Conservation (phyloP, 1,140 invertebrate genomes). For the Drosophila pandora region DNA sequence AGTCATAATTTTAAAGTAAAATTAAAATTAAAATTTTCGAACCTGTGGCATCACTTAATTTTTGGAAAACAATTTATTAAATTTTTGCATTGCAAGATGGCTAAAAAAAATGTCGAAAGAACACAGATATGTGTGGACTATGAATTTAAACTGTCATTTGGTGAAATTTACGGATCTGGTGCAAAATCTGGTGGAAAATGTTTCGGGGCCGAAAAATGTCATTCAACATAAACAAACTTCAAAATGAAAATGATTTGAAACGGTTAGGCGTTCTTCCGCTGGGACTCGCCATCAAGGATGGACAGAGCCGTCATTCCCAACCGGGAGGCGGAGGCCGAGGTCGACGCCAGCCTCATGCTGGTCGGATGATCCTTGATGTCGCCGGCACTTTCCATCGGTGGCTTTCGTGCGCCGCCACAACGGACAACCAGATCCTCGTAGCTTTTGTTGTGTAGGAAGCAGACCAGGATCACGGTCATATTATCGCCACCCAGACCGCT, state of each 20-base stretch:
- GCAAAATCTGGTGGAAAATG: too few relatives aligned
- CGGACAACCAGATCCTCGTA: slow-evolving; percentile 87
- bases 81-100: background rate
- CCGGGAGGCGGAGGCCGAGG: background rate
- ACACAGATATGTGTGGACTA: background rate
- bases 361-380: slow-evolving; percentile 20
- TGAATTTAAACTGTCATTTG: slow-evolving; percentile 9
- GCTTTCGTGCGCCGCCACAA: slow-evolving; percentile 56
- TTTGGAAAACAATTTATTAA: slow-evolving; percentile 2
- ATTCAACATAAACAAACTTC: background rate
- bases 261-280: background rate
- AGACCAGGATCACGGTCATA: slow-evolving; percentile 96
- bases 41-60: too few relatives aligned
- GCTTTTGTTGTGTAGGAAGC: slow-evolving; percentile 90
- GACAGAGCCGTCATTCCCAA: slow-evolving; percentile 3
- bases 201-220: background rate
- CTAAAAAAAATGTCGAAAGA: background rate
- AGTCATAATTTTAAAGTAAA: background rate
- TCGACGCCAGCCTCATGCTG: slow-evolving; percentile 8
- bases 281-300: background rate
- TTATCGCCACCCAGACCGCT: slow-evolving; percentile 98
- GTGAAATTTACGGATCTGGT: too few relatives aligned
- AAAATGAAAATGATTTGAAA: too few relatives aligned
- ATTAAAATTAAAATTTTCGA: background rate
- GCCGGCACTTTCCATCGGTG: slow-evolving; percentile 26